phyloP scores from a whole-genome alignment of 2,888 invertebrate genomes.

The Ptychoptera contaminata region DNA sequence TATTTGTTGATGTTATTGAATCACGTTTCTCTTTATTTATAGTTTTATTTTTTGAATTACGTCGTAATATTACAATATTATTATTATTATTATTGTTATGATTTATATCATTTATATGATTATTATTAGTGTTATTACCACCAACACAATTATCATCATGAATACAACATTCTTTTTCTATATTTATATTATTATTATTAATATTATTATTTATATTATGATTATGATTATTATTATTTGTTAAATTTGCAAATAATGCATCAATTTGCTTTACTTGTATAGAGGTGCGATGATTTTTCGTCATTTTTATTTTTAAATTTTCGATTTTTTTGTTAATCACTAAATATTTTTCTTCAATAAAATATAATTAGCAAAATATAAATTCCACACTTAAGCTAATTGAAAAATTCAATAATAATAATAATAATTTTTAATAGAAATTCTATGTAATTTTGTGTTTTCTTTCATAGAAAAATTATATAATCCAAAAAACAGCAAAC shows the following conservation, averaged over 20 bases:
- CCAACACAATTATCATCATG: conserved; percentile 54
- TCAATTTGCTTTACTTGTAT: conserved; percentile 12
- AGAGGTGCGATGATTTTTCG: conserved; percentile 6
- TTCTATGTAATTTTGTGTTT: too few relatives aligned
- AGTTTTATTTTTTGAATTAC: neutral
- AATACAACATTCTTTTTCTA: conserved; percentile 37
- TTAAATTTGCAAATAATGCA: conserved; percentile 9
- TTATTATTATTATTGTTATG: conserved; percentile 21
- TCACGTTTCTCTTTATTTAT: conserved; percentile 5
- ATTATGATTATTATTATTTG: neutral
- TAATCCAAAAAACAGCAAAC: too few relatives aligned
- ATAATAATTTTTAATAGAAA: too few relatives aligned
- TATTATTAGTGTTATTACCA: conserved; percentile 17
- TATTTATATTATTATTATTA: conserved; percentile 17
- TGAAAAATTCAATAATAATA: too few relatives aligned
- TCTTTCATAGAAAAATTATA: too few relatives aligned
- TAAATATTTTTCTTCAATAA: too few relatives aligned
- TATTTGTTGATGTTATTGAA: conserved; percentile 3
- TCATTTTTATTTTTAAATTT: conserved; percentile 3
- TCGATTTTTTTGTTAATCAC: too few relatives aligned
- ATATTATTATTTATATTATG: neutral
- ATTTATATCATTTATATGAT: conserved; percentile 31
- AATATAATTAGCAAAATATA: too few relatives aligned
- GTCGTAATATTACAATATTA: conserved; percentile 25
- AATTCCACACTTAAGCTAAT: too few relatives aligned